A percentile compares a stretch with the other conserved stretches of the same genome.
phyloP scores from a whole-genome alignment of 2,888 invertebrate genomes.

The Hemicrepidius hirtus region DNA sequence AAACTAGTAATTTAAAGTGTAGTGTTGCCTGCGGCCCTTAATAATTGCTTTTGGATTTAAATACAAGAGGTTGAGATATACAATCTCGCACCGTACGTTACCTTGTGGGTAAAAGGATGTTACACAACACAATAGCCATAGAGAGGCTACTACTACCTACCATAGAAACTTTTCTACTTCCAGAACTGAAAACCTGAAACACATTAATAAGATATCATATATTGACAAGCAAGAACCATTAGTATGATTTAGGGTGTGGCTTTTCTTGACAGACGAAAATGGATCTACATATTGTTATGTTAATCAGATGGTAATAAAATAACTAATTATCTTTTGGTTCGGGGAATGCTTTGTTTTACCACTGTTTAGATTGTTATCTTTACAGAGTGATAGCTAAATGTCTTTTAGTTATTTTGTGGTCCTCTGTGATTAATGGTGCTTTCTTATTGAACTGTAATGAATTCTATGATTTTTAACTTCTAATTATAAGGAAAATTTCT shows the following conservation, averaged over 20 bases:
- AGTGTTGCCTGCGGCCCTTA: background rate
- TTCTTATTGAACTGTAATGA: slow-evolving; percentile 60
- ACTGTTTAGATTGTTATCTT: slow-evolving; percentile 52
- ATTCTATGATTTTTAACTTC: slow-evolving; percentile 37
- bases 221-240: slow-evolving; percentile 54
- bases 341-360: slow-evolving; percentile 58
- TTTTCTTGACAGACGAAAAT: slow-evolving; percentile 61
- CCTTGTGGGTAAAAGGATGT: slow-evolving; percentile 12
- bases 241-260: slow-evolving; percentile 53
- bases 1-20: slow-evolving; percentile 8
- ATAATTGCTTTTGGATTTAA: slow-evolving; percentile 33
- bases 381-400: slow-evolving; percentile 59
- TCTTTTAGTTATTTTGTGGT: slow-evolving; percentile 56
- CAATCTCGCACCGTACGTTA: slow-evolving; percentile 21
- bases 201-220: slow-evolving; percentile 55
- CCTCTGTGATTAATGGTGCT: slow-evolving; percentile 61
- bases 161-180: slow-evolving; percentile 9
- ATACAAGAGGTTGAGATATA: slow-evolving; percentile 16
- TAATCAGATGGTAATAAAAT: slow-evolving; percentile 66
- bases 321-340: slow-evolving; percentile 61
- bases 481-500: slow-evolving; percentile 1
- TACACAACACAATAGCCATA: slow-evolving; percentile 27
- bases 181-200: slow-evolving; percentile 35
- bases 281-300: slow-evolving; percentile 66
- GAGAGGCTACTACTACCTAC: too few species aligned